Base-by-base conservation (phyloP, 2,888 invertebrate species). In the Meta bourneti region DNA sequence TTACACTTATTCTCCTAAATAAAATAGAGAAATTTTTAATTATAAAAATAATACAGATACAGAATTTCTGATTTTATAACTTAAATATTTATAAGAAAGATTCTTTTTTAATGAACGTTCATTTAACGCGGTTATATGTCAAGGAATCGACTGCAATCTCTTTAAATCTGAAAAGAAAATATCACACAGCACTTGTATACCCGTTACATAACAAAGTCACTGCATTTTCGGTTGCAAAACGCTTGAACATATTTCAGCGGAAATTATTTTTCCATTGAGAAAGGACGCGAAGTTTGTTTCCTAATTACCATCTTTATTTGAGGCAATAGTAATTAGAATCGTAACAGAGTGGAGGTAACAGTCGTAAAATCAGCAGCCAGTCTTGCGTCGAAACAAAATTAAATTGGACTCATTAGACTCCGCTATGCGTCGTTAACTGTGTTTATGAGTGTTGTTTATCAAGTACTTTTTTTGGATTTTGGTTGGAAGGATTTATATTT, bases 361-460 rank as follows among this genome's bases (percentile, higher is more conserved):
- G 61, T 16, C 16, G 16, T 61, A 61, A 61, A 61, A 61, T 16
- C 61, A 61, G 61, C 61, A 61, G 61, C 19, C 70, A 13, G 2
- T 16, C 70, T 70, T 74, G 20, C 74, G 74, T 34, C 74, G 20
- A 74, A 34, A 13, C 13, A 34, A 34, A 74, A 74, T 74, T 74
- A 7, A 70, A 74, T 48, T 74, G 34, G 8, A 74, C 34, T 34
- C 74, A 74, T 74, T 74, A 9, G 13, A 6, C 13, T 34, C 20
- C 13, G 74, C 9, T 74, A 34, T 48, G 74, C 74, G 48, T 74
- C 74, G 74, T 74, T 74, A 74, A 34, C 20, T 74, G 34, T 74
- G 7, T 48, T 74, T 74, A 19, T n/a, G 19, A 70, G 19, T 6
- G 5, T 34, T 16, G 19, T 70, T 70, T 70, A 16, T 70, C 19